These are phyloP conservation scores for Ciona savignyi DNA, from an alignment of 23 tunicate genomes.

Conservation along the genomic window DNA sequence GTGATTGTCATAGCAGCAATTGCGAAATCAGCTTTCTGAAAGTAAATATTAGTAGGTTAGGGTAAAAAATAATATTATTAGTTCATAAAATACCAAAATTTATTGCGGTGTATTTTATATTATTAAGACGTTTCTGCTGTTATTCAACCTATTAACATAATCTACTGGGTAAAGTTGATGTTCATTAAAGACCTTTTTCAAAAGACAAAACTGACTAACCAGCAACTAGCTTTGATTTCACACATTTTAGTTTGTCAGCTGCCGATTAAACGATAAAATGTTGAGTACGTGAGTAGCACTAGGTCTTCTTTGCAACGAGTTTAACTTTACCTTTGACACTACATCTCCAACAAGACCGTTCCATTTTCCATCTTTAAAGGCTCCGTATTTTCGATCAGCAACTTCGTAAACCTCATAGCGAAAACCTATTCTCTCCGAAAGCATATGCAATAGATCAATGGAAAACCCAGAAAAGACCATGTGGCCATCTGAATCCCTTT, in stretches of 20 bases:
- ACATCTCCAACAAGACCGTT: slow-evolving; percentile 77
- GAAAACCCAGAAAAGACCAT: slow-evolving; percentile 50
- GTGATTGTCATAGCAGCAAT: slow-evolving; percentile 83
- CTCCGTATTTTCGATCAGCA: slow-evolving; percentile 50
- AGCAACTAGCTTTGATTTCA: too few species aligned
- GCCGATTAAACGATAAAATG: too few species aligned
- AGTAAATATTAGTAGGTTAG: too few species aligned
- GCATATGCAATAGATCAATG: slow-evolving; percentile 48
- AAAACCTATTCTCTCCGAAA: slow-evolving; percentile 29
- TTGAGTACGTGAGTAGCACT: neutral
- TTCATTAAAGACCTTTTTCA: too few species aligned
- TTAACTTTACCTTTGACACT: slow-evolving; percentile 35
- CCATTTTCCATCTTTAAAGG: slow-evolving; percentile 54
- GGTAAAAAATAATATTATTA: too few species aligned
- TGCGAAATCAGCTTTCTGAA: slow-evolving; percentile 80
- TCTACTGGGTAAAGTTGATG: too few species aligned
- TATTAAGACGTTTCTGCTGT: too few species aligned
- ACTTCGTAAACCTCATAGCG: slow-evolving; percentile 61
- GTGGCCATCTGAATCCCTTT: slow-evolving; percentile 16
- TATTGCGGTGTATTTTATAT: too few species aligned
- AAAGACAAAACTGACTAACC: too few species aligned
- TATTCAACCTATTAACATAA: too few species aligned
- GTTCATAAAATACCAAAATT: too few species aligned
- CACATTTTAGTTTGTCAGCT: too few species aligned
- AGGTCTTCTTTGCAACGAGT: neutral